phyloP scores from a whole-genome alignment of 2,797 vertebrate species.

The Coregonus sp. region DNA sequence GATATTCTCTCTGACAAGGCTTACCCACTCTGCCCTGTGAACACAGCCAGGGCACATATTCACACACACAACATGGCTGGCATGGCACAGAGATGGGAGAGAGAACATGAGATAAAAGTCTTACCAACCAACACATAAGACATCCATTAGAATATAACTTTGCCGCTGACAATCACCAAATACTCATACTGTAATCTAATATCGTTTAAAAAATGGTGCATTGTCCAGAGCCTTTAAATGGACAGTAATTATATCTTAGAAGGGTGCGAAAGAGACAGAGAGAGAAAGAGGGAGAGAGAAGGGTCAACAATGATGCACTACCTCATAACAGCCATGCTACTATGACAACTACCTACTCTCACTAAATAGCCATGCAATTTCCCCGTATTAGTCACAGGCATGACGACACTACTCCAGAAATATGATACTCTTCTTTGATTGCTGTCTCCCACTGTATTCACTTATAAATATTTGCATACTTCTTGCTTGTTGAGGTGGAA shows the following conservation, averaged over 20 bases:
- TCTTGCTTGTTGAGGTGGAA: neutral
- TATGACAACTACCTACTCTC: neutral
- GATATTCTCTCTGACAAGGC: conserved; percentile 56
- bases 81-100: neutral
- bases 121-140: neutral
- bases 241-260: neutral
- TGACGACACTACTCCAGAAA: conserved; percentile 51
- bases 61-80: neutral
- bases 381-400: conserved; percentile 19
- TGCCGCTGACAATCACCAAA: neutral
- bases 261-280: neutral
- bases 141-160: neutral
- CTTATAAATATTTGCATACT: conserved; percentile 45
- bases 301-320: neutral
- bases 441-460: conserved; percentile 48
- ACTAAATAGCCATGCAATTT: neutral
- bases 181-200: neutral
- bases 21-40: conserved; percentile 35
- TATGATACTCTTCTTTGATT: conserved; percentile 45
- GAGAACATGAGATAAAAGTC: neutral
- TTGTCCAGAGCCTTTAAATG: neutral
- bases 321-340: neutral
- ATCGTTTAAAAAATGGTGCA: neutral
- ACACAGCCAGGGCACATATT: neutral
- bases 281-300: neutral